Evolutionary conservation across 2,797 vertebrate species (phyloP), one percentile per base, ranked within the genome.

Genomic region (Adrianichthys oophorus): DNA sequence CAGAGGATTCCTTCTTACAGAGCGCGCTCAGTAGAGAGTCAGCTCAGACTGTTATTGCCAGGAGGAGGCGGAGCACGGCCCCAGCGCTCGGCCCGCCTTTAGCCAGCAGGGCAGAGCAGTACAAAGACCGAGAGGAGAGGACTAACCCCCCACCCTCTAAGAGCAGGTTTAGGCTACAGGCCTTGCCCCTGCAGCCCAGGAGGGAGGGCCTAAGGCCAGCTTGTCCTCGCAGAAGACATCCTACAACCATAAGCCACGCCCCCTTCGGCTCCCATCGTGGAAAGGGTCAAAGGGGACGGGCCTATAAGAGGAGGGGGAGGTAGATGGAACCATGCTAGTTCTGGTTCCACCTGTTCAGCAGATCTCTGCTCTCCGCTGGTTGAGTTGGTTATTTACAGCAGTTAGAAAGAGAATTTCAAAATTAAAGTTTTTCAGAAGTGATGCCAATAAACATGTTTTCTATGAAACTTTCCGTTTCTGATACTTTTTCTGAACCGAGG

Each of bases 11-110:
- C 56, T 4, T 82, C 80, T n/a, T 48, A 1, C 60, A 83, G 52
- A 62, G 80, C 52, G 54, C 75, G 12, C 75, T 89, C 55, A 65
- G 72, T 10, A 50, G 79, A 13, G 73, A 85, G 41, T 19, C 80
- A 0, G 19, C 58, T 13, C 47, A 67, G 29, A 57, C 61, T 0
- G 15, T 79, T 16, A 13, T 52, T 0, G 52, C 48, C 18, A 21
- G 42, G 42, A 70, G 72, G 50, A 49, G 68, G 63, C 49, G 53
- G 57, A 26, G 44, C 19, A 55, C 5, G 0, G 16, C 59, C 5
- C 52, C 62, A 26, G 37, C 55, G 4, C 51, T 42, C 0, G 21
- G 60, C 43, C 49, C 52, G 43, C 7, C 18, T 32, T 61, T 18
- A 14, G 12, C 37, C 15, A 66, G 49, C 59, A 69, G 47, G 54